Conservation (phyloP, 2,113 vertebrate species). For the Coptodon rendalli region DNA sequence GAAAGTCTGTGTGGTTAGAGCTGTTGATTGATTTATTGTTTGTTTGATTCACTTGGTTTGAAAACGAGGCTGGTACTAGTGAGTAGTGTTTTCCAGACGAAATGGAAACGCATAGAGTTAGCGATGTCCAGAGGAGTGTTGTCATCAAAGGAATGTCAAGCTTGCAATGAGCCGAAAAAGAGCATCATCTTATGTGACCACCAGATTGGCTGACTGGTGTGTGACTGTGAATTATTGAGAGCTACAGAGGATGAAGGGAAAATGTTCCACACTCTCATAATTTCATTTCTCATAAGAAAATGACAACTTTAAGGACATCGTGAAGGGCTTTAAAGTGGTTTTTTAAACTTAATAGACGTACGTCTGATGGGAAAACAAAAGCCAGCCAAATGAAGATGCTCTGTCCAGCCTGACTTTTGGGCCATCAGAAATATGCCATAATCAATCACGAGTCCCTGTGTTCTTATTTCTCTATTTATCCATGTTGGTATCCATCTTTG, state of each 20-base stretch:
- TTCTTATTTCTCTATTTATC: constrained; percentile 30
- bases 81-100: constrained; percentile 37
- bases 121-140: constrained; percentile 19
- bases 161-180: constrained; percentile 20
- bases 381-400: neutral
- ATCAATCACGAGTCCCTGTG: constrained; percentile 43
- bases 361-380: neutral
- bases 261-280: neutral
- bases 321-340: neutral
- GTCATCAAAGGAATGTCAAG: constrained; percentile 24
- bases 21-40: constrained; percentile 50
- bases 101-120: neutral
- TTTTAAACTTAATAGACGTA: neutral
- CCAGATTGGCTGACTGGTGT: constrained; percentile 10
- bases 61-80: neutral
- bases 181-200: constrained; percentile 7
- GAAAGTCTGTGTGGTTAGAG: neutral
- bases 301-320: neutral
- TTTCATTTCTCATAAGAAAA: neutral
- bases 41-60: constrained; percentile 35
- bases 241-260: neutral
- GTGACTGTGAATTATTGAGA: constrained; percentile 23
- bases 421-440: neutral
- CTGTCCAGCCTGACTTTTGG: neutral
- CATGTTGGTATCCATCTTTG: constrained; percentile 37